Base-by-base conservation (phyloP, 1,140 invertebrate genomes). In the Pentalonia nigronervosa region DNA sequence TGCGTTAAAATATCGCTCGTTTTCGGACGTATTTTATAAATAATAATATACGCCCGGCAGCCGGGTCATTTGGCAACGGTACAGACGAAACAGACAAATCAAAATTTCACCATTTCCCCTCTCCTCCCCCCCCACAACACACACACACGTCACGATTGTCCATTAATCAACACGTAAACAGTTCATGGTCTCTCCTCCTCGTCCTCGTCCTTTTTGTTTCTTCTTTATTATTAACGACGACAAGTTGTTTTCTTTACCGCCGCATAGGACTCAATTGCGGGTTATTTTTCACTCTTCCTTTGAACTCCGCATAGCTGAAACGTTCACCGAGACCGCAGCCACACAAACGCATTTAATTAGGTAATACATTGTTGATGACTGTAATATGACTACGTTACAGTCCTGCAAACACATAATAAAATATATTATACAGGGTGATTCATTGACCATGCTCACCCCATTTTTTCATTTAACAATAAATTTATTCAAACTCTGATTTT, bases 81-180 rank as follows among this genome's bases (percentile, higher is more conserved):
- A 93, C 91, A 93, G 81, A 93, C 91, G 91, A 83, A 93, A 93
- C 48, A 84, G 91, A 92, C 91, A 92, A 92, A 86, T 93, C 91
- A 86, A 93, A 93, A 93, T 86, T 93, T 93, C 81, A 93, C 91
- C 91, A 36, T 86, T 91, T 83, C 90, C 91, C 48, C 60, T 25
- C 56, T 4, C 41, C 41, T 67, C 91, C 48, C 60, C 36, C 56
- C 41, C 41, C 41, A 41, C 41, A 41, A 41, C 41, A 41, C 41
- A 41, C 41, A 41, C 41, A 41, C 41, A 41, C 81, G 17, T 30
- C 45, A 34, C 76, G 34, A 84, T 84, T n/a, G 91, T 92, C 91
- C 91, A 92, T 92, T 92, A 92, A 92, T 92, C 91, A 92, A 92
- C 91, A 53, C 91, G n/a, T 92, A 84, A 92, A 83, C 91, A 92